Base-by-base conservation (phyloP, 2,797 vertebrate genomes). In the Amblyraja radiata region DNA sequence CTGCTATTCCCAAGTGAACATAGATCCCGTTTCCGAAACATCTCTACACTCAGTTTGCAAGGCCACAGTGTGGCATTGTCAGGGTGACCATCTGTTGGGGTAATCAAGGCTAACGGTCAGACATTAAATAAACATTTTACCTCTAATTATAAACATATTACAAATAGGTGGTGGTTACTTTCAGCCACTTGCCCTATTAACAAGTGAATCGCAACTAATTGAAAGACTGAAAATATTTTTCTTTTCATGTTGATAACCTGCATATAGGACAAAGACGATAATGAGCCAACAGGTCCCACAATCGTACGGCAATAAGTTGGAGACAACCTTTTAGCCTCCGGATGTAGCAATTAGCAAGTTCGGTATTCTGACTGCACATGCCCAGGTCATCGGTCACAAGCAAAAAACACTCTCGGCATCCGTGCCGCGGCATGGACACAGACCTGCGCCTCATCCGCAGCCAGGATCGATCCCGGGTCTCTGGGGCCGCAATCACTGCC, bases 71-170 rank as follows among this genome's bases (percentile, higher is more conserved):
- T 63, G 68, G n/a, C 84, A 28, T 21, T 88, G 63, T 8, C 63
- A 86, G 61, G 83, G 58, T 63, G 65, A 86, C 58, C 83, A 88
- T 88, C 84, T 88, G 84, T 36, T 68, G 63, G 84, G 63, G 61
- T 68, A 63, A 88, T 88, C 84, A 88, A 88, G 84, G 63, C 65
- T 88, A 88, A 88, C n/a, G 65, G 84, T n/a, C 84, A 68, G n/a
- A 65, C 63, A 88, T 88, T 68, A 88, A 88, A 63, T 68, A 88
- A 65, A 68, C 61, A 88, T 88, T 88, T 88, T 88, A 18, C n/a
- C 36, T 68, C 63, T 68, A 88, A 88, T 88, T 68, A 88, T 36
- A 46, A 68, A 88, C 25, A n/a, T 88, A 68, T 68, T 68, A 88
- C 8, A 23, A 68, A 68, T 36, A 88, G 84, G 68, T 21, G 21